Evolutionary conservation across 2,797 vertebrate genomes (phyloP).

Genomic region (Tragelaphus oryx): DNA sequence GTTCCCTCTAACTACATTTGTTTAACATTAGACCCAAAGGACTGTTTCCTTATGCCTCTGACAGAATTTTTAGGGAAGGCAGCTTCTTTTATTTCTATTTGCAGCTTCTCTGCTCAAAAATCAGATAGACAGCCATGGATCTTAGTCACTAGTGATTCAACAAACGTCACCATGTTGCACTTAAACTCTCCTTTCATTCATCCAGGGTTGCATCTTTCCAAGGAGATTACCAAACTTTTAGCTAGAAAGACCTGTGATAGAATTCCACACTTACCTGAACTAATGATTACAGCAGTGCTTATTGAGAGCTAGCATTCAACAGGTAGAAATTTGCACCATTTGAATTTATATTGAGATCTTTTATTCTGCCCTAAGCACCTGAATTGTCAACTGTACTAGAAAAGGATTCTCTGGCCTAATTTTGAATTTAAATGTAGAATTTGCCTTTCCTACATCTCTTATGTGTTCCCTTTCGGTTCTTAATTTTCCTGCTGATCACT

Average conservation of each 20-base stretch:
- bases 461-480: neutral
- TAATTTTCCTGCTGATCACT: neutral
- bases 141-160: neutral
- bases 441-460: neutral
- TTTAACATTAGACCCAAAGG: neutral
- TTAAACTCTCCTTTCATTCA: neutral
- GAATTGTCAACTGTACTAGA: neutral
- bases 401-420: neutral
- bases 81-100: neutral
- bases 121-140: neutral
- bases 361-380: neutral
- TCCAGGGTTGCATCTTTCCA: neutral
- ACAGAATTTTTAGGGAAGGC: neutral
- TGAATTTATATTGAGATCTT: neutral
- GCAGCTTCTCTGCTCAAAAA: neutral
- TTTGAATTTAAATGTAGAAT: slow-evolving; percentile 21
- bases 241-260: neutral
- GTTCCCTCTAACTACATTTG: neutral
- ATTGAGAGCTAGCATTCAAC: neutral
- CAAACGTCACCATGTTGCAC: neutral
- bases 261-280: neutral
- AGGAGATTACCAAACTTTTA: neutral
- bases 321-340: neutral
- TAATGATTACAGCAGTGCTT: neutral
- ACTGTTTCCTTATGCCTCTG: neutral